Percentiles rank a stretch among this genome's conserved stretches.
phyloP scores from a whole-genome alignment of 2,797 vertebrate genomes.

The Clarias fuscus region DNA sequence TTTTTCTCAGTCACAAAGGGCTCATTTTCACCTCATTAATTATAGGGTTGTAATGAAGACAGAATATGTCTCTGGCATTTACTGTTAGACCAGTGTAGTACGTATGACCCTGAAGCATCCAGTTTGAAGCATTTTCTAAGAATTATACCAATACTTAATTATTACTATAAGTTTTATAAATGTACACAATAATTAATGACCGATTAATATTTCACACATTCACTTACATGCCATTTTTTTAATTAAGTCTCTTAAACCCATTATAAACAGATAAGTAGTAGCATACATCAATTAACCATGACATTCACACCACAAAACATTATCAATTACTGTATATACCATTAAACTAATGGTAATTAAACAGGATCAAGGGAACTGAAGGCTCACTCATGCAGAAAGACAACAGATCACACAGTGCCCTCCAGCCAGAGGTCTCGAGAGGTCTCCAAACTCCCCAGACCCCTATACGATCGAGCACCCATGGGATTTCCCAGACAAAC shows the following conservation, averaged over 20 bases:
- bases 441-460: no score
- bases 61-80: constrained; percentile 5
- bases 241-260: no score
- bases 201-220: neutral
- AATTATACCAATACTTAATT: neutral
- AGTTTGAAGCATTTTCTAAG: neutral
- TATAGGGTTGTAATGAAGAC: constrained; percentile 49
- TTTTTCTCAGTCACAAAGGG: constrained; percentile 35
- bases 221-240: neutral
- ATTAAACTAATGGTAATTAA: no score
- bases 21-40: constrained; percentile 47
- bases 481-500: no score
- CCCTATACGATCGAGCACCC: no score
- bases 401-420: no score
- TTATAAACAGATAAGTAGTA: neutral
- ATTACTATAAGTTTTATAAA: neutral
- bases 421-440: no score
- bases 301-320: no score
- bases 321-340: no score
- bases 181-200: neutral
- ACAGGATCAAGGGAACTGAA: no score
- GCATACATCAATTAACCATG: neutral
- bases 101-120: neutral
- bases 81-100: neutral
- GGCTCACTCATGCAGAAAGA: no score